phyloP scores from a whole-genome alignment of 1,140 invertebrate species.

The Drosophila athabasca region DNA sequence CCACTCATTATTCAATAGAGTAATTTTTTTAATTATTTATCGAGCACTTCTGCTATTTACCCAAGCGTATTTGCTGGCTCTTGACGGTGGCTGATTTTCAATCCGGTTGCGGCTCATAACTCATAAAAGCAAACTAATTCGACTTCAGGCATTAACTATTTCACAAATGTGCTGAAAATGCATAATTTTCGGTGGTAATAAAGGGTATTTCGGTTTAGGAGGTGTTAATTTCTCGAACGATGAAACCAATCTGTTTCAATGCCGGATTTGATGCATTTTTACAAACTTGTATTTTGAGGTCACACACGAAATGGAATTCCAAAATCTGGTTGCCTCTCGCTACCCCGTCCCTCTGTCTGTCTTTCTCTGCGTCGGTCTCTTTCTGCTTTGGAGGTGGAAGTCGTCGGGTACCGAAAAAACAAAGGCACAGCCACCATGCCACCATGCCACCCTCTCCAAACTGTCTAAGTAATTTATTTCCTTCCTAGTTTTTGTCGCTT shows the following conservation, averaged over 20 bases:
- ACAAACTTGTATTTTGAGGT: slow-evolving; percentile 53
- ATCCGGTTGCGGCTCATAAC: slow-evolving; percentile 42
- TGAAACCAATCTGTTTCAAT: slow-evolving; percentile 64
- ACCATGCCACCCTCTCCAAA: slow-evolving; percentile 39
- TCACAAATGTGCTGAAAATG: slow-evolving; percentile 63
- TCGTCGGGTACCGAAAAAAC: slow-evolving; percentile 12
- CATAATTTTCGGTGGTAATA: slow-evolving; percentile 55
- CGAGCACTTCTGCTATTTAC: slow-evolving; percentile 44
- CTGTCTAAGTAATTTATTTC: slow-evolving; percentile 70
- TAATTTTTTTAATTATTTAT: slow-evolving; percentile 52
- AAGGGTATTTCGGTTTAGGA: slow-evolving; percentile 52
- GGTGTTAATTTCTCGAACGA: slow-evolving; percentile 67
- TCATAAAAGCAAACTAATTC: slow-evolving; percentile 66
- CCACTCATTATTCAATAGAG: slow-evolving; percentile 52
- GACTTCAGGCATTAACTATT: slow-evolving; percentile 57
- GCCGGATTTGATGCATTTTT: slow-evolving; percentile 58
- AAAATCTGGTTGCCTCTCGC: slow-evolving; percentile 23
- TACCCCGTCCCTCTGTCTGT: background rate
- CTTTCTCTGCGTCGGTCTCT: slow-evolving; percentile 7
- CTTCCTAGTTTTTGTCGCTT: slow-evolving; percentile 76
- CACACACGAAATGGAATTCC: slow-evolving; percentile 50
- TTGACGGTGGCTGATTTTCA: slow-evolving; percentile 20
- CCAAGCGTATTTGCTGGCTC: slow-evolving; percentile 18
- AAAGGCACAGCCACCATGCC: slow-evolving; percentile 34
- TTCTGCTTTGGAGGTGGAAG: background rate